These are phyloP conservation scores for Macroteleia sp. DNA, from an alignment of 2,888 invertebrate genomes.

Conservation along the genomic window DNA sequence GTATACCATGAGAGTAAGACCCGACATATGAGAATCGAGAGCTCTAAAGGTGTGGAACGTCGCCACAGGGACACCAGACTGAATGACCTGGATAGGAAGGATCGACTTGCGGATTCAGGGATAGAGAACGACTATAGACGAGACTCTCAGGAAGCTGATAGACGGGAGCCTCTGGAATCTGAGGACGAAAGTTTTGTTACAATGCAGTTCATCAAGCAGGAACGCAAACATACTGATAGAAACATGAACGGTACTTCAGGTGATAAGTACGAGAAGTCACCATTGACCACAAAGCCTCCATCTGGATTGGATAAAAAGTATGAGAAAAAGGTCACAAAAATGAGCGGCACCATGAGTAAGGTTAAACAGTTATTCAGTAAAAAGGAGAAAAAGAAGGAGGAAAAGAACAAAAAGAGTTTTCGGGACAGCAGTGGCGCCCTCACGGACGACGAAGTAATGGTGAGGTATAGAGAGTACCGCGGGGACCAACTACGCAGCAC, in stretches of 20 bases:
- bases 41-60: constrained; percentile 80
- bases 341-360: constrained; percentile 84
- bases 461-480: constrained; percentile 81
- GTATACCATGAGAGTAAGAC: constrained; percentile 78
- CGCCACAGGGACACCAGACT: constrained; percentile 77
- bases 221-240: constrained; percentile 89
- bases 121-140: constrained; percentile 92
- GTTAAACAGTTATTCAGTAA: constrained; percentile 91
- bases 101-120: constrained; percentile 90
- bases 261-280: constrained; percentile 71
- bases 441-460: constrained; percentile 81
- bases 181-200: constrained; percentile 90
- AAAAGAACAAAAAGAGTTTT: constrained; percentile 81
- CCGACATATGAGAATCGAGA: constrained; percentile 83
- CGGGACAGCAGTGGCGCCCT: constrained; percentile 77
- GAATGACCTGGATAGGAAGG: constrained; percentile 85
- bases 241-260: constrained; percentile 81
- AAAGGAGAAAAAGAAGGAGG: constrained; percentile 88
- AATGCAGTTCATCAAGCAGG: constrained; percentile 89
- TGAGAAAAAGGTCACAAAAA: constrained; percentile 80
- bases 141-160: constrained; percentile 85
- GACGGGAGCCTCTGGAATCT: constrained; percentile 84
- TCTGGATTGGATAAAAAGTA: constrained; percentile 79
- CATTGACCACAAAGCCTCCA: constrained; percentile 77
- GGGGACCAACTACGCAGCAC: constrained; percentile 80